Conservation (phyloP, 1,140 invertebrate species). For the Mycetomoellerius zeteki region DNA sequence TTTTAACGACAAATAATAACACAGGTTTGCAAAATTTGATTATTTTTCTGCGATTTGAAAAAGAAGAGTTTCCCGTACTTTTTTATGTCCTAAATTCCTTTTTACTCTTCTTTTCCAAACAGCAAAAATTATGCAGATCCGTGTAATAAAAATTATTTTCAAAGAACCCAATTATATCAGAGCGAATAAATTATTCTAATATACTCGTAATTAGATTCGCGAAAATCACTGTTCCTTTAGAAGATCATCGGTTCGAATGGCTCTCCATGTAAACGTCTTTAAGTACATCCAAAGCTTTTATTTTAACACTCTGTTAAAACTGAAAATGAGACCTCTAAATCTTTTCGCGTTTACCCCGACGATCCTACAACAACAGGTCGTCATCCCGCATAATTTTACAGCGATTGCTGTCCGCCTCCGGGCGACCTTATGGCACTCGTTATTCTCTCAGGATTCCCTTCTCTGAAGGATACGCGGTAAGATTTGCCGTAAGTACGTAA, state of each 20-base stretch:
- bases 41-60: no score
- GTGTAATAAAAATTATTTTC: not conserved
- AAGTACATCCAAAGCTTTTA: not conserved
- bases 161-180: not conserved
- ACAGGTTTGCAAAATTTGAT: no score
- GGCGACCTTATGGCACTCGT: conserved; percentile 56
- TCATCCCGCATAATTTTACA: conserved; percentile 50
- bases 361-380: conserved; percentile 39
- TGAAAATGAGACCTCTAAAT: conserved; percentile 14
- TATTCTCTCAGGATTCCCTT: conserved; percentile 27
- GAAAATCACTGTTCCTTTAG: not conserved
- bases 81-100: no score
- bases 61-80: no score
- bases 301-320: conserved; percentile 6
- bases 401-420: conserved; percentile 38
- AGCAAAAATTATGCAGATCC: no score
- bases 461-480: conserved; percentile 31
- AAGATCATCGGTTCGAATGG: not conserved
- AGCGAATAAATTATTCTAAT: not conserved
- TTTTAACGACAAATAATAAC: not conserved
- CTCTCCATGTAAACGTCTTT: no score
- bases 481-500: conserved; percentile 56
- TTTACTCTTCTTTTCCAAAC: no score
- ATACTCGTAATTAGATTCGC: not conserved
- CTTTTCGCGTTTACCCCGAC: conserved; percentile 7